Percentiles rank a stretch among this genome's conserved stretches.
These are phyloP conservation scores for Channa striata DNA, from an alignment of 2,797 vertebrate genomes.

Conservation along the genomic window DNA sequence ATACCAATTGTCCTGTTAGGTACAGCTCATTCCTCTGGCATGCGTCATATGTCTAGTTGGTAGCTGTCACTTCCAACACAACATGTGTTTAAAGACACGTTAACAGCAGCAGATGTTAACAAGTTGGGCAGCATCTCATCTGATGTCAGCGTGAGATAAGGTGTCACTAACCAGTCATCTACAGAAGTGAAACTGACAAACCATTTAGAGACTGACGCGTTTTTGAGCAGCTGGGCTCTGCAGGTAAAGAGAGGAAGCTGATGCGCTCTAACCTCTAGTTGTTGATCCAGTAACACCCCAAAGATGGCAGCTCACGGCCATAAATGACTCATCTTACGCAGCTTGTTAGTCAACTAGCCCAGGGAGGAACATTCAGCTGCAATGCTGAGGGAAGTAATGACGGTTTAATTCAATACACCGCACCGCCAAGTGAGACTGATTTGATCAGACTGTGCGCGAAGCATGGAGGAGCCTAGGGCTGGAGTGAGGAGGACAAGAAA, in stretches of 20 bases:
- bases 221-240: not conserved
- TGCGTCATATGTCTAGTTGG: not conserved
- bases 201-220: not conserved
- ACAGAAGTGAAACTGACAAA: not conserved
- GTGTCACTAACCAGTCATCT: not conserved
- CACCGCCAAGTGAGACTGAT: conserved; percentile 53
- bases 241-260: conserved; percentile 2
- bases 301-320: conserved; percentile 43
- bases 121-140: not conserved
- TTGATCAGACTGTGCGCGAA: conserved; percentile 68
- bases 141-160: too few species aligned
- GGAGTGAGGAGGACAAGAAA: conserved; percentile 47
- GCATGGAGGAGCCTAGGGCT: conserved; percentile 38
- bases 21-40: not conserved
- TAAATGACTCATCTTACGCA: conserved; percentile 47
- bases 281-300: conserved; percentile 25
- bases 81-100: conserved; percentile 8
- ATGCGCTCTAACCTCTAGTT: conserved; percentile 6
- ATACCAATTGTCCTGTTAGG: not conserved
- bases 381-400: conserved; percentile 49
- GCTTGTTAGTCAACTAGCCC: conserved; percentile 56
- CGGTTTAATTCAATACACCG: conserved; percentile 63
- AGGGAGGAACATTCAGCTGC: conserved; percentile 43
- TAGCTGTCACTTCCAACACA: conserved; percentile 13
- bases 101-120: conserved; percentile 31